Percentiles rank a stretch among this genome's conserved stretches.
Conservation (phyloP, 1,140 invertebrate species). For the Potamilus streckersoni region DNA sequence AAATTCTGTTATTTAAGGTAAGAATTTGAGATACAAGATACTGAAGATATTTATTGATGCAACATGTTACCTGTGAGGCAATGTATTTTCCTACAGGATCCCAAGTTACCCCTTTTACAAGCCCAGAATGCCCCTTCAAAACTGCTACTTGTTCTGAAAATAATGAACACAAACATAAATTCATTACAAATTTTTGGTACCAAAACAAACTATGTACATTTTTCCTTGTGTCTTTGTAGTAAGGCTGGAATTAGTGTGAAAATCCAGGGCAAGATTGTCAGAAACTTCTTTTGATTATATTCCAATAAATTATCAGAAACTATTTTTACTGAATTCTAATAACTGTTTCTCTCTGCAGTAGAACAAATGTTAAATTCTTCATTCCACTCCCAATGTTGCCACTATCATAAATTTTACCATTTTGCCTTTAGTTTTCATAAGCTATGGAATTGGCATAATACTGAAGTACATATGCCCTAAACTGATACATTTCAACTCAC, state of each 20-base stretch:
- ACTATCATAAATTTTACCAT: no score
- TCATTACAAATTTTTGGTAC: background rate
- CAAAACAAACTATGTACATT: background rate
- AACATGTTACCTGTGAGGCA: slow-evolving; percentile 79
- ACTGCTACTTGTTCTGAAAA: slow-evolving; percentile 67
- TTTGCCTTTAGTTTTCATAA: no score
- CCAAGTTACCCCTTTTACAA: slow-evolving; percentile 96
- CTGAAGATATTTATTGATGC: no score
- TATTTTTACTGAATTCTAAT: background rate
- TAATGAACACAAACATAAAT: background rate
- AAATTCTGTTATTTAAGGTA: no score
- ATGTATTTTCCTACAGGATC: slow-evolving; percentile 98
- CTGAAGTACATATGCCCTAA: no score
- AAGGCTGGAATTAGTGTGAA: background rate
- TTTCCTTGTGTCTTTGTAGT: background rate
- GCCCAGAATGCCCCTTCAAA: slow-evolving; percentile 89
- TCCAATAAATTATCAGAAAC: background rate
- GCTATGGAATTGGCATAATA: no score
- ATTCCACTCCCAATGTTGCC: no score
- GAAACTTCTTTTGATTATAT: background rate
- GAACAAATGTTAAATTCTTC: background rate
- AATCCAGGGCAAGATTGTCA: background rate
- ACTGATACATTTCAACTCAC: no score
- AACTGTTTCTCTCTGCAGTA: background rate
- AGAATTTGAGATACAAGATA: no score